These are phyloP conservation scores for Eremobia ochroleuca DNA, from an alignment of 2,888 invertebrate species.

Conservation along the genomic window DNA sequence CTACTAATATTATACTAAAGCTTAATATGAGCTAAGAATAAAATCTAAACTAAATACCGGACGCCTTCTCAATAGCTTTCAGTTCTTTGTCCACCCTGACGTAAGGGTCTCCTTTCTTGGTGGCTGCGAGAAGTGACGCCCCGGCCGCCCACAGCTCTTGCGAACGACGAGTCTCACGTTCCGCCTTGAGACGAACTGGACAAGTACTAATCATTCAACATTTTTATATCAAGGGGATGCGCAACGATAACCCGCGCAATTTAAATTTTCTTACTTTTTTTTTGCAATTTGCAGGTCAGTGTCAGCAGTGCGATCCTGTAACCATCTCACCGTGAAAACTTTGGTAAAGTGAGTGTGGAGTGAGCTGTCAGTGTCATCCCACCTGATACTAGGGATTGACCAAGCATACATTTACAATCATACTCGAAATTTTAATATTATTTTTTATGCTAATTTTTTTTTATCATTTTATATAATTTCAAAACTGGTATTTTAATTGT, in stretches of 20 bases:
- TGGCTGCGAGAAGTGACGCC: conserved; percentile 94
- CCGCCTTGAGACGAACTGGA: conserved; percentile 93
- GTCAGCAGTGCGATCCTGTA: no score
- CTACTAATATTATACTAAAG: not conserved
- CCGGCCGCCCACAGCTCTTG: conserved; percentile 98
- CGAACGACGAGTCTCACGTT: conserved; percentile 94
- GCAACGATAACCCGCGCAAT: no score
- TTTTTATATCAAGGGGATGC: not conserved
- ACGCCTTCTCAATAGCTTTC: conserved; percentile 93
- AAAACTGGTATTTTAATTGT: no score
- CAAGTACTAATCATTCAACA: conserved; percentile 3
- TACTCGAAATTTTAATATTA: no score
- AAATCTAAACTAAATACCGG: conserved; percentile 88
- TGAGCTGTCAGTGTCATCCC: no score
- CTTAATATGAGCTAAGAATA: not conserved
- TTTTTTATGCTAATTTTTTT: no score
- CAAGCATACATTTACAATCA: no score
- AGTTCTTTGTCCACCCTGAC: conserved; percentile 94
- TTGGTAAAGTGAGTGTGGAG: no score
- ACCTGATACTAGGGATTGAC: no score
- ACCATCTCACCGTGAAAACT: no score
- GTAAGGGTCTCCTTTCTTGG: conserved; percentile 92
- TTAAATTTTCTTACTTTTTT: not conserved
- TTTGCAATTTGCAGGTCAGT: not conserved
- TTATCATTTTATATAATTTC: no score